phyloP scores from a whole-genome alignment of 2,113 vertebrate genomes.

The Anas platyrhynchos region DNA sequence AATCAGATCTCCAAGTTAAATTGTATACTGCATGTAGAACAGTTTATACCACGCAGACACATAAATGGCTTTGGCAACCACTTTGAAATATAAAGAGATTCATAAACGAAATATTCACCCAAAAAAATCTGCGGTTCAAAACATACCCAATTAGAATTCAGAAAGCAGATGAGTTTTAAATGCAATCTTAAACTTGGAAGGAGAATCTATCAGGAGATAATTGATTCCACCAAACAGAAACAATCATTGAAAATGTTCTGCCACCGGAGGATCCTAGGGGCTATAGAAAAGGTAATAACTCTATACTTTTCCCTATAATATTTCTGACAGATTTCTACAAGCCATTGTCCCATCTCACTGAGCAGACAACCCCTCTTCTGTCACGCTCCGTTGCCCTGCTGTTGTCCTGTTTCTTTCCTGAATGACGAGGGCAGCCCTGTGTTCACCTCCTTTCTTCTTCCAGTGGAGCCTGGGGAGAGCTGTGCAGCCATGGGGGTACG shows the following conservation, averaged over 20 bases:
- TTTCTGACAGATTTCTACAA: slow-evolving; percentile 56
- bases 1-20: slow-evolving; percentile 52
- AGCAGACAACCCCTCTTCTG: background rate
- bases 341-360: slow-evolving; percentile 25
- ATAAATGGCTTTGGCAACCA: slow-evolving; percentile 53
- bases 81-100: slow-evolving; percentile 68
- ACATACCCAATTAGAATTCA: slow-evolving; percentile 72
- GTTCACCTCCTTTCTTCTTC: background rate
- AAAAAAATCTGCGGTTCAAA: slow-evolving; percentile 64
- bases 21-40: slow-evolving; percentile 29
- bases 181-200: slow-evolving; percentile 75
- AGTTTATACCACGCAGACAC: slow-evolving; percentile 8
- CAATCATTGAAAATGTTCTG: slow-evolving; percentile 74
- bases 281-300: slow-evolving; percentile 66
- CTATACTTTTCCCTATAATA: slow-evolving; percentile 39
- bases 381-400: background rate
- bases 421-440: background rate
- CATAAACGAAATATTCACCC: slow-evolving; percentile 72
- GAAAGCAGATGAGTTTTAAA: slow-evolving; percentile 76
- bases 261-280: slow-evolving; percentile 46
- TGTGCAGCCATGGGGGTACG: rapidly evolving
- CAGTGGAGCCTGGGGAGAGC: background rate
- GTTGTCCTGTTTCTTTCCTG: slow-evolving; percentile 35
- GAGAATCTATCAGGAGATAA: slow-evolving; percentile 77
- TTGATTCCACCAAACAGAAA: slow-evolving; percentile 76